Evolutionary conservation across 64 coral and sea anemone genomes (phyloP), one percentile per base, ranked within the genome.

Genomic region (Anthopleura sola): DNA sequence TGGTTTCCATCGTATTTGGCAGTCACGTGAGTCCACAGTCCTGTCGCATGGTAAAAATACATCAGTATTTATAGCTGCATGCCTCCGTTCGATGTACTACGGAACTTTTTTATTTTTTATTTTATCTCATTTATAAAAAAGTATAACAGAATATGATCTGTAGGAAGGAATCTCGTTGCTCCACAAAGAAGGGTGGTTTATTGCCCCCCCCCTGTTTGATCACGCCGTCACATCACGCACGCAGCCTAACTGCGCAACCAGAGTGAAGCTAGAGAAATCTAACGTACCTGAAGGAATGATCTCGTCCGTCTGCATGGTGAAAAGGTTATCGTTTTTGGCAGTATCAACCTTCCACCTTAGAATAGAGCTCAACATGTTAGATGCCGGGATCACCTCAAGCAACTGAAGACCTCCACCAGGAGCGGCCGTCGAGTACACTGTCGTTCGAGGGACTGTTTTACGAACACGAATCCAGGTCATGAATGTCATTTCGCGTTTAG

Each of bases 1-100:
- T 83, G 82, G 17, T 3, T 83, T 6, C 49, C 82, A 83, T 83
- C 82, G 50, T 83, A 83, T 51, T 83, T 83, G 18, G 82, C 82
- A 33, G 20, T 28, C 23, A 83, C 32, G 34, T 83, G 82, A 10
- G 29, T 60, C 82, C 82, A 83, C 12, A 83, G 24, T 9, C 82
- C 82, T 83, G 82, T 20, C 66, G 34, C 66, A 11, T 71, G 66
- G 16, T 28, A 71, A 34, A 71, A 71, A 33, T 34, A 44, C n/a
- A n/a, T n/a, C n/a, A n/a, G n/a, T n/a, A n/a, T n/a, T n/a, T n/a
- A n/a, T n/a, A n/a, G n/a, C n/a, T n/a, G n/a, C n/a, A n/a, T n/a
- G n/a, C n/a, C n/a, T n/a, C n/a, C n/a, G n/a, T n/a, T n/a, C n/a
- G n/a, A n/a, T n/a, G n/a, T n/a, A n/a, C n/a, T n/a, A n/a, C n/a